Conservation (phyloP, 2,888 invertebrate species). For the Osedax frankpressi region DNA sequence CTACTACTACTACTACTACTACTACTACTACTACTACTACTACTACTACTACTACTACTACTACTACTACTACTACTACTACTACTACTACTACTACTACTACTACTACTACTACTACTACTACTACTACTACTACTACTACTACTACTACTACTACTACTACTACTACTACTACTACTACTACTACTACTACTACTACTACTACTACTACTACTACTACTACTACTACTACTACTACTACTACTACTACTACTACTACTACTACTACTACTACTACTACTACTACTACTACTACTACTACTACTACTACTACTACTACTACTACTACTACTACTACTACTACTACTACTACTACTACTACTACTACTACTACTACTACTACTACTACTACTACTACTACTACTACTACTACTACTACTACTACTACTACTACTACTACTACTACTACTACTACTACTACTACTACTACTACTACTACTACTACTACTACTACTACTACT, state of each 20-base stretch:
- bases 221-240: no score
- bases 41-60: slow-evolving; percentile 1
- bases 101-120: no score
- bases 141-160: background rate
- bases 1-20: background rate
- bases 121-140: slow-evolving; percentile 1
- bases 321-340: background rate
- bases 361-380: slow-evolving; percentile 1
- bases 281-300: slow-evolving; percentile 3
- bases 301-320: background rate
- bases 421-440: slow-evolving; percentile 1
- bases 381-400: slow-evolving; percentile 1
- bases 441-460: no score
- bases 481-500: no score
- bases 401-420: background rate
- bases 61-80: background rate
- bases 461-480: no score
- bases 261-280: background rate
- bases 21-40: no score
- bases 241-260: background rate
- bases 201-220: no score
- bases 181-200: no score
- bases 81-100: background rate
- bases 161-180: background rate
- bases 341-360: no score